Evolutionary conservation across 2,888 invertebrate genomes (phyloP), one percentile per base, ranked within the genome.

Genomic region (Volucella inanis): DNA sequence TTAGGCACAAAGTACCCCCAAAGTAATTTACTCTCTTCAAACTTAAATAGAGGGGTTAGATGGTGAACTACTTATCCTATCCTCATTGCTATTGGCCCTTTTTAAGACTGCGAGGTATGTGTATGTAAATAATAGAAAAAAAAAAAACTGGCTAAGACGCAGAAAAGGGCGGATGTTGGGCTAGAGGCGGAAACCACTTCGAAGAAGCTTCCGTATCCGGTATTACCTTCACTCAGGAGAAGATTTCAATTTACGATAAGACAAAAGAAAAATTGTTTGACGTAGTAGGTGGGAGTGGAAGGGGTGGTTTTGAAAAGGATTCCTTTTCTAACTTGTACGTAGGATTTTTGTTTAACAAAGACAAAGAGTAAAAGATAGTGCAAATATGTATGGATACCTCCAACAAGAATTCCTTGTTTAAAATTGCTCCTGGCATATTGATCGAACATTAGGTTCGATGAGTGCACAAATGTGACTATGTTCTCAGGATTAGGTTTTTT

Each of bases 1-100:
- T 12, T 47, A 72, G 85, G 83, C 80, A 70, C 79, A 70, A 64
- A 47, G 57, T 41, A 59, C 71, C 43, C 70, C 57, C 79, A 75
- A 77, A 74, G 75, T 74, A 79, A 80, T 80, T 77, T 78, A 79
- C 77, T 77, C 64, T 81, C 6, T 31, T 84, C 80, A 84, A 84
- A 84, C 84, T 84, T 84, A 75, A 80, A 74, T 85, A 59, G 76
- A 71, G 61, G 67, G 79, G 57, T 82, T 80, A 79, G 76, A 86
- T 74, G 70, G 64, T 65, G 64, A 80, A 84, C 84, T 80, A 75
- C 75, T 75, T 80, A 71, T 67, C 49, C 38, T 52, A 39, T 57
- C 55, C 61, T 67, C 54, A 55, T 55, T 41, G 65, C 31, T 31
- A 0, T 65, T 64, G 49, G 79, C 75, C 74, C 83, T 59, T 74